Conservation (phyloP, 2,113 vertebrate species). For the Eublepharis macularius region DNA sequence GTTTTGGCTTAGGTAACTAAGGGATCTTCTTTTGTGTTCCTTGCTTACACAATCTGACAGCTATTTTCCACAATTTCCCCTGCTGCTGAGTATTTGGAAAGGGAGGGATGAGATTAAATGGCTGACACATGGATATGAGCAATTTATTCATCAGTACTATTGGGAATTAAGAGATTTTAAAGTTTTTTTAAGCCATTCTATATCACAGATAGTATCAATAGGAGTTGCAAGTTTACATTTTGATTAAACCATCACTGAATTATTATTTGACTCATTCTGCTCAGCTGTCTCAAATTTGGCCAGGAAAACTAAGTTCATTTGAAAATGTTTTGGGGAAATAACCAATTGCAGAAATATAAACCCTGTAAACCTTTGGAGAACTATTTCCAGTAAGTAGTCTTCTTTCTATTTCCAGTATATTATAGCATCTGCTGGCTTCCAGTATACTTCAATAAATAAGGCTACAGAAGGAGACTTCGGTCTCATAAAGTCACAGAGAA, state of each 20-base stretch:
- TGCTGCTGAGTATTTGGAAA: not conserved
- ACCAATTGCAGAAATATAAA: not conserved
- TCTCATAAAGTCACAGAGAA: not conserved
- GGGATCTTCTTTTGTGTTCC: too few relatives aligned
- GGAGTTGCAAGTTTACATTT: not conserved
- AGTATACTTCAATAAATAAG: not conserved
- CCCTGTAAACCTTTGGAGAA: conserved; percentile 2
- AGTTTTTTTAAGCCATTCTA: not conserved
- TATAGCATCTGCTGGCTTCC: not conserved
- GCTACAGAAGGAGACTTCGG: not conserved
- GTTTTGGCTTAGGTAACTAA: too few relatives aligned
- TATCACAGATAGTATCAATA: not conserved
- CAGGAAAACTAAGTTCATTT: not conserved
- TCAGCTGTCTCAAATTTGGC: not conserved
- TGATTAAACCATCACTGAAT: not conserved
- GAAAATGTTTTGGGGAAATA: not conserved
- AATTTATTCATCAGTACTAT: not conserved
- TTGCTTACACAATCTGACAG: too few relatives aligned
- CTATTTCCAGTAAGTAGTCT: not conserved
- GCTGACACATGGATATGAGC: not conserved
- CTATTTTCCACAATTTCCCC: too few relatives aligned
- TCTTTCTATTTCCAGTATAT: not conserved
- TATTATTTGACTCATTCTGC: not conserved
- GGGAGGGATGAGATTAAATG: not conserved
- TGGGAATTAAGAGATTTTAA: not conserved